Evolutionary conservation across 2,888 invertebrate genomes (phyloP), one percentile per base, ranked within the genome.

Genomic region (Cataglyphis livida): DNA sequence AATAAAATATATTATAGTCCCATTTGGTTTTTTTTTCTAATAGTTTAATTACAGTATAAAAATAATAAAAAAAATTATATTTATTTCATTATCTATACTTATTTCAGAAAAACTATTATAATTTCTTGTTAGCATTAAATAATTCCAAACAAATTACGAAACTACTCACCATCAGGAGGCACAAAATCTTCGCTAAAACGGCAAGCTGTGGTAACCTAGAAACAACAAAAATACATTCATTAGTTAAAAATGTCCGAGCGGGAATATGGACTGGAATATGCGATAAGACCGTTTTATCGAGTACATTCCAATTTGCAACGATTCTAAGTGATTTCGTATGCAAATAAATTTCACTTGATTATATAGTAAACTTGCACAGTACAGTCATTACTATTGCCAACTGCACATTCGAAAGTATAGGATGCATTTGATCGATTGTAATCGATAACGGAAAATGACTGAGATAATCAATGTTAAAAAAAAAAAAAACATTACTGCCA

Each of bases 141-240:
- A 48, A 18, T 32, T n/a, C n/a, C 9, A 51, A 51, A 12, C 44
- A 32, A 32, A 74, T 61, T 61, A 48, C 35, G 4, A 12, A 73
- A 21, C 6, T 84, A 96, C 97, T 96, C 94, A 97, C 97, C 97
- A 97, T 97, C 97, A 97, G 97, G 97, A 97, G 97, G 97, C 97
- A 97, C 97, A 97, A 97, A 97, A 97, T 97, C 97, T 97, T 97
- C 96, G 97, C 97, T 97, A 97, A 97, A 97, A 97, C 97, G 97
- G 97, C 97, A 97, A 97, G 97, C 97, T 97, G 97, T 97, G 97
- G 97, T 97, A 97, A 97, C 97, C 97, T 97, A 96, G n/a, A 96
- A 97, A 93, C 93, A 91, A 91, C 83, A 87, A 84, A 85, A 64
- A 87, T 21, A 44, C 12, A 38, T n/a, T 25, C 51, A 28, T 74